These are phyloP conservation scores for Oasisia sp. DNA, from an alignment of 2,888 invertebrate species.

Conservation along the genomic window DNA sequence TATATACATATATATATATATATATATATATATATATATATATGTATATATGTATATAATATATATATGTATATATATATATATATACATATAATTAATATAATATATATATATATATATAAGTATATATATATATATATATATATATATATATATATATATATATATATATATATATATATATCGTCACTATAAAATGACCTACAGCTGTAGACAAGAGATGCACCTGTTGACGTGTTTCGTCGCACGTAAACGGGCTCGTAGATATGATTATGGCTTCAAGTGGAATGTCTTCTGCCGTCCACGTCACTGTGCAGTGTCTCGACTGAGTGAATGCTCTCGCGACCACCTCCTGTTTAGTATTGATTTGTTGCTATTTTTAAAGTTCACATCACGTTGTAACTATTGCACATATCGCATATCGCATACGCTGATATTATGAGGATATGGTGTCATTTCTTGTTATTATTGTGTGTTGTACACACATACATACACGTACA, in stretches of 20 bases:
- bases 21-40: too few relatives aligned
- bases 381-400: not conserved
- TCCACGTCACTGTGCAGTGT: not conserved
- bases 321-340: not conserved
- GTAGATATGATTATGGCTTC: not conserved
- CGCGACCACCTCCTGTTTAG: not conserved
- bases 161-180: not conserved
- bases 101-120: too few relatives aligned
- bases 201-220: not conserved
- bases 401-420: not conserved
- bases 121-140: too few relatives aligned
- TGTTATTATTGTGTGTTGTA: not conserved
- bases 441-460: not conserved
- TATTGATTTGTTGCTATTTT: not conserved
- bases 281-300: not conserved
- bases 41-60: too few relatives aligned
- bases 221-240: not conserved
- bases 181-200: not conserved
- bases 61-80: too few relatives aligned
- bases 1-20: too few relatives aligned
- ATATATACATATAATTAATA: too few relatives aligned
- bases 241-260: not conserved
- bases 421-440: not conserved
- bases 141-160: too few relatives aligned
- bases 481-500: too few relatives aligned